Conservation (phyloP, 2,888 invertebrate genomes). For the Drosophila parthenogenetica region DNA sequence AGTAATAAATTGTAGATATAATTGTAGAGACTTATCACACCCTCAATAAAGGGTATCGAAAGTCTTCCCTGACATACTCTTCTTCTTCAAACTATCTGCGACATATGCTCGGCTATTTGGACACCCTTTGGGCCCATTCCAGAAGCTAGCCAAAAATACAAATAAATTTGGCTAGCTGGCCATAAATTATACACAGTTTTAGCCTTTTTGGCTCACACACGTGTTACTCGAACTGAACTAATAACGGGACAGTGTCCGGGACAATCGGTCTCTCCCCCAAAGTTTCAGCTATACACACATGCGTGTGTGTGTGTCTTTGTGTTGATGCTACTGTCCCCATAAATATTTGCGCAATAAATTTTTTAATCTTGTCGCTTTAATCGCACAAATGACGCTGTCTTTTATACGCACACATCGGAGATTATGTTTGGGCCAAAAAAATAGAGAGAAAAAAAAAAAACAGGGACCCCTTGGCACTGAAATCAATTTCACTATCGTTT, state of each 20-base stretch:
- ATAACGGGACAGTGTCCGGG: constrained; percentile 70
- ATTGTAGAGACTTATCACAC: too few species aligned
- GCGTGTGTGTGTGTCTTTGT: constrained; percentile 17
- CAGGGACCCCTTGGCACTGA: constrained; percentile 75
- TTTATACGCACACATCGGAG: constrained; percentile 56
- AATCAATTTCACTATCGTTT: constrained; percentile 82
- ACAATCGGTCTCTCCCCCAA: constrained; percentile 58
- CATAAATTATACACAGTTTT: constrained; percentile 75
- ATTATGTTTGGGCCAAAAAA: constrained; percentile 35
- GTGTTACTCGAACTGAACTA: constrained; percentile 71
- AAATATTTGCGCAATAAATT: constrained; percentile 86
- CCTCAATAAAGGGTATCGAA: too few species aligned
- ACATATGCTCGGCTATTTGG: constrained; percentile 38
- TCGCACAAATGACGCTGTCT: constrained; percentile 85
- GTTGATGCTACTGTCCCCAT: constrained; percentile 72
- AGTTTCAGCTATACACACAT: constrained; percentile 60
- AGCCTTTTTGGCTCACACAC: constrained; percentile 66
- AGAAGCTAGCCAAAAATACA: constrained; percentile 14
- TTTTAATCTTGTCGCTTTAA: constrained; percentile 86
- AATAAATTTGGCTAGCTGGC: constrained; percentile 66
- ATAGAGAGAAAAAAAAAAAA: not conserved
- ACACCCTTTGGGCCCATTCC: constrained; percentile 14
- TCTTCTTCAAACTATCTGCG: constrained; percentile 1
- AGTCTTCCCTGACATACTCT: not conserved
- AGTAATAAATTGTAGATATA: too few species aligned